These are phyloP conservation scores for Pseudorasbora parva DNA, from an alignment of 2,113 vertebrate genomes.

Conservation along the genomic window DNA sequence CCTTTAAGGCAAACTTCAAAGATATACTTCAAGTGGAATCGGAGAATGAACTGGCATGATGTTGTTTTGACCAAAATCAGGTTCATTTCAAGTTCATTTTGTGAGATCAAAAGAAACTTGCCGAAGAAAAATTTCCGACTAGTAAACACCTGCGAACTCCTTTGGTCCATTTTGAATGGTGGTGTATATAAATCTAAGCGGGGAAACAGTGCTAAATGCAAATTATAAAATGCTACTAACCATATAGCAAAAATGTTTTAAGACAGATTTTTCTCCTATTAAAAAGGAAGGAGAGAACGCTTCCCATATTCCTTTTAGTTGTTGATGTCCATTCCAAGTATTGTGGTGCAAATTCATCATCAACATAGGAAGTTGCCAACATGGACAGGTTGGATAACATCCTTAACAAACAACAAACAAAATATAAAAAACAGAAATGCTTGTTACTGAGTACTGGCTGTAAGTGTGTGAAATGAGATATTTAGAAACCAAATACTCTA, in stretches of 20 bases:
- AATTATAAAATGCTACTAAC: not conserved
- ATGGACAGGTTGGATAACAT: conserved; percentile 14
- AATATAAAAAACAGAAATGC: not conserved
- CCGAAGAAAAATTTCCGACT: too few relatives aligned
- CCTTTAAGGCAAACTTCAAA: too few relatives aligned
- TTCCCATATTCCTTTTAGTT: not conserved
- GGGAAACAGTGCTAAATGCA: not conserved
- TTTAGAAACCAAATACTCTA: not conserved
- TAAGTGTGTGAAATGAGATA: not conserved
- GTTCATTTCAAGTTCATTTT: not conserved
- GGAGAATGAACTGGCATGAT: too few relatives aligned
- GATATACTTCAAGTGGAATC: too few relatives aligned
- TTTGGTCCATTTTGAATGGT: too few relatives aligned
- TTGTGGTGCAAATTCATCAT: not conserved
- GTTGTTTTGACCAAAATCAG: too few relatives aligned
- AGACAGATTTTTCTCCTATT: not conserved
- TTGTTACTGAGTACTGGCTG: not conserved
- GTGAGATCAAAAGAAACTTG: too few relatives aligned
- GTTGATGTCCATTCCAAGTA: not conserved
- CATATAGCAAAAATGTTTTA: not conserved
- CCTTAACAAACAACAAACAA: not conserved
- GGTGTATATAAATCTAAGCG: not conserved
- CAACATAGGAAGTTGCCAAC: not conserved
- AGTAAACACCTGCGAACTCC: too few relatives aligned
- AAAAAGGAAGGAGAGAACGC: not conserved